Evolutionary conservation across 2,113 vertebrate species (phyloP), one percentile per base, ranked within the genome.

Genomic region (Murina feae): DNA sequence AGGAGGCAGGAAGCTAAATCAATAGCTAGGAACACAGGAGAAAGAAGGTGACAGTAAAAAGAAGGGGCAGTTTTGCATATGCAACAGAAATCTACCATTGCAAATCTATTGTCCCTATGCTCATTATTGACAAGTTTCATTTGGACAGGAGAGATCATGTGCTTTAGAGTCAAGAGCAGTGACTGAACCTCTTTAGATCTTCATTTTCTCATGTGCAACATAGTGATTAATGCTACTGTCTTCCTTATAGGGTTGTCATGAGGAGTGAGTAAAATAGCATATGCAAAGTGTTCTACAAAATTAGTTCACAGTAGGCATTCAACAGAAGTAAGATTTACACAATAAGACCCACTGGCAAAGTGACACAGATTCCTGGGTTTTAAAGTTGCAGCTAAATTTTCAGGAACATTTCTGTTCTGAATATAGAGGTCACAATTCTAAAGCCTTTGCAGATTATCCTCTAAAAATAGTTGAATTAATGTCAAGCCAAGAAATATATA

Each of bases 381-480:
- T 86, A 42, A 93, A 84, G 32, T 87, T 49, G 13, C n/a, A 92
- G 76, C 39, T n/a, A 78, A 21, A 51, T 68, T 92, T 95, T 84
- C 35, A 89, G 66, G 4, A 60, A 68, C 5, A 47, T 90, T 76
- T 93, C 32, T 90, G 0, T 80, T 78, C 18, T 81, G 58, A 92
- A 95, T 11, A 7, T 44, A 95, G n/a, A 90, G 51, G 35, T 68
- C 32, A 66, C 37, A 44, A 30, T n/a, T 91, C 2, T 90, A 93
- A 88, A 65, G n/a, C 68, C 68, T 96, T 90, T 63, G 4, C n/a
- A 90, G 92, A 68, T 72, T 55, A 82, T 21, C 10, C 13, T 86
- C 44, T 79, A 37, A 78, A 92, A 88, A 88, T 44, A 86, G 51
- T 58, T 88, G 23, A 69, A 53, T 94, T 85, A 95, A 16, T 89